Evolutionary conservation across 2,888 invertebrate genomes (phyloP).

Genomic region (Zeuzera pyrina): DNA sequence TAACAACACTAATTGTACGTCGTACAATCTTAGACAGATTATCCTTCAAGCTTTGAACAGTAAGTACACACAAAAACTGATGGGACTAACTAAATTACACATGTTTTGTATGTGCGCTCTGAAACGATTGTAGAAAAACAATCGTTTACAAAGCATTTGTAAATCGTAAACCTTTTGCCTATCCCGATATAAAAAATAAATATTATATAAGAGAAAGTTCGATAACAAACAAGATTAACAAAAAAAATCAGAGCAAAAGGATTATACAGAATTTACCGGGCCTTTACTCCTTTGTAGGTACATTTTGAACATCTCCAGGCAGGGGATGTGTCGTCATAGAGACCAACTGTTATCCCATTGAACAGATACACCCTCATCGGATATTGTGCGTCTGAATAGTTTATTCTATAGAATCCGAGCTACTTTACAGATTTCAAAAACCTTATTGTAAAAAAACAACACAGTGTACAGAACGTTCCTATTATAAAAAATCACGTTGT

Average conservation of each 20-base stretch:
- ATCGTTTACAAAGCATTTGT: too few species aligned
- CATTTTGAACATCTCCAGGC: slow-evolving; percentile 23
- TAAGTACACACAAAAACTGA: too few species aligned
- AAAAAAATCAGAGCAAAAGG: slow-evolving; percentile 20
- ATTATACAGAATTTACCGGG: slow-evolving; percentile 24
- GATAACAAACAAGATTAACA: slow-evolving; percentile 12
- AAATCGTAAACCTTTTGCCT: too few species aligned
- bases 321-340: slow-evolving; percentile 52
- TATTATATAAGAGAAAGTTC: slow-evolving; percentile 3
- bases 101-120: too few species aligned
- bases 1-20: too few species aligned
- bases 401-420: slow-evolving; percentile 45
- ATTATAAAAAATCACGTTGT: background rate
- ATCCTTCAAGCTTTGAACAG: too few species aligned
- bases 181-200: too few species aligned
- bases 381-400: slow-evolving; percentile 60
- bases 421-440: slow-evolving; percentile 23
- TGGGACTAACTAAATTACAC: too few species aligned
- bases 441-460: slow-evolving; percentile 3
- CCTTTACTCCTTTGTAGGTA: slow-evolving; percentile 20
- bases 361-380: slow-evolving; percentile 56
- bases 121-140: too few species aligned
- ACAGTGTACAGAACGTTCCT: background rate
- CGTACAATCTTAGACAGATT: too few species aligned
- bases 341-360: slow-evolving; percentile 51